Conservation (phyloP, 2,797 vertebrate genomes). For the Hapalemur alaotrensis region DNA sequence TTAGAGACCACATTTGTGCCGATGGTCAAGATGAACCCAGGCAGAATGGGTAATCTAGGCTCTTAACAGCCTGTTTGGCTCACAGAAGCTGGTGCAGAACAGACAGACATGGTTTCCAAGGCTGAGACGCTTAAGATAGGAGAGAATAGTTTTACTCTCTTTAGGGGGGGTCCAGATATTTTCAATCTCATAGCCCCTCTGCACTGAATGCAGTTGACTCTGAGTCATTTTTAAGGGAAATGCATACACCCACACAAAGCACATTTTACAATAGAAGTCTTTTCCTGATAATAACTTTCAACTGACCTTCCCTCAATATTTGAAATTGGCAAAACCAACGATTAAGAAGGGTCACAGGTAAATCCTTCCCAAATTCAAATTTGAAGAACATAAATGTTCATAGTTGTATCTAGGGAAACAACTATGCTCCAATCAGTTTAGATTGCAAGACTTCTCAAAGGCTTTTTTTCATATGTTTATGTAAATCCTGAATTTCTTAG, state of each 20-base stretch:
- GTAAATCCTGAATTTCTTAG: neutral
- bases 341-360: neutral
- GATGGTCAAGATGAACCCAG: neutral
- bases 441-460: neutral
- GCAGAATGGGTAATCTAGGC: neutral
- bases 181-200: neutral
- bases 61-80: neutral
- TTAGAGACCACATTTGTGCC: neutral
- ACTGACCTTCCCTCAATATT: neutral
- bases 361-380: neutral
- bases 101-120: neutral
- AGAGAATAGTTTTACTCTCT: neutral
- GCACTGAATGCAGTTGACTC: neutral
- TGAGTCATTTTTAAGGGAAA: neutral
- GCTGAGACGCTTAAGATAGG: neutral
- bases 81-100: neutral
- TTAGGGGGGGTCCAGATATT: neutral
- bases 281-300: neutral
- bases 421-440: neutral
- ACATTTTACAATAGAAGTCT: neutral
- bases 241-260: neutral
- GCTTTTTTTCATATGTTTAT: neutral
- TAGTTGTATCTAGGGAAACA: neutral
- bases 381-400: neutral
- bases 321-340: neutral